phyloP scores from a whole-genome alignment of 2,888 invertebrate species.

The Cheilosia urbana region DNA sequence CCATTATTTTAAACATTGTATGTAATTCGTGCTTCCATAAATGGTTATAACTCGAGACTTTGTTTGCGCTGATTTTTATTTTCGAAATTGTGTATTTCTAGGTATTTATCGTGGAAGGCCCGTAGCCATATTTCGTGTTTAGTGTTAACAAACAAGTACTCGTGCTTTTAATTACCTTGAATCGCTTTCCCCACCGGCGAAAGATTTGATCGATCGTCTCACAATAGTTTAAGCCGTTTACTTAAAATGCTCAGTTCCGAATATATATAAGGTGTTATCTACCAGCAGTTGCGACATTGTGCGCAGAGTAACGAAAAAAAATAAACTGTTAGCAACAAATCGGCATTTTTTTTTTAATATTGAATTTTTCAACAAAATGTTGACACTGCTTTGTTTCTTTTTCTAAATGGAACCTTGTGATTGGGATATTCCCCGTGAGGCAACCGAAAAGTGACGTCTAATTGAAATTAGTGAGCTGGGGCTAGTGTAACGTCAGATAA shows the following conservation, averaged over 20 bases:
- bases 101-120: not conserved
- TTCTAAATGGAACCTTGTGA: conserved; percentile 6
- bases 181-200: not conserved
- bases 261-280: not conserved
- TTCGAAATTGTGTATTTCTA: no score
- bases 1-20: no score
- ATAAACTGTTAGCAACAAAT: not conserved
- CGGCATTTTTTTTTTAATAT: not conserved
- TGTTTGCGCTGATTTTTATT: no score
- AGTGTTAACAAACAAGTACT: not conserved
- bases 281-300: not conserved
- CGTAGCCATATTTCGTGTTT: not conserved
- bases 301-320: not conserved
- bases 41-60: no score
- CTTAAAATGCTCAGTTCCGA: not conserved
- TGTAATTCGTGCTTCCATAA: no score
- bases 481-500: no score
- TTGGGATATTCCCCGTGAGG: not conserved
- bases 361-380: not conserved
- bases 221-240: not conserved
- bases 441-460: conserved; percentile 8
- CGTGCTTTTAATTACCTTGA: not conserved
- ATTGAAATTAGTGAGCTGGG: not conserved
- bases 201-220: conserved; percentile 8
- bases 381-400: not conserved